These are phyloP conservation scores for Amyelois transitella DNA, from an alignment of 1,140 invertebrate genomes.

Conservation along the genomic window DNA sequence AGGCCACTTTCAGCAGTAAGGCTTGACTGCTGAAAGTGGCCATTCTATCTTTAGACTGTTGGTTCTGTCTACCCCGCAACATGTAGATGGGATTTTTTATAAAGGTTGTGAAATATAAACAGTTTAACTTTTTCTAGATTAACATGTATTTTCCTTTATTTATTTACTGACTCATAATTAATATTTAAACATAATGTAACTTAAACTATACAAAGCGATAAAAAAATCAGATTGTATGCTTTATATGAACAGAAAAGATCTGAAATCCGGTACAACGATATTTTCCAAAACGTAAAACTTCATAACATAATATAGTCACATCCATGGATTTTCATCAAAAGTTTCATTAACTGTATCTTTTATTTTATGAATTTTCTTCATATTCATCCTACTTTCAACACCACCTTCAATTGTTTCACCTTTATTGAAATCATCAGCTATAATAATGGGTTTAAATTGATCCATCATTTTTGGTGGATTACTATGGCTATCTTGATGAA, in stretches of 20 bases:
- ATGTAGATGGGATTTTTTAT: no score
- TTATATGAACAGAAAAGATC: slow-evolving; percentile 46
- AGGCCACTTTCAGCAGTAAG: no score
- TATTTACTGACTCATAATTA: no score
- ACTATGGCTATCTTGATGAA: slow-evolving; percentile 27
- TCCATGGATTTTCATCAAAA: slow-evolving; percentile 61
- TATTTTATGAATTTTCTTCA: slow-evolving; percentile 47
- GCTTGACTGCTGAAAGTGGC: no score
- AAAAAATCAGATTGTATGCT: no score
- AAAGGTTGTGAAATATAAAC: no score
- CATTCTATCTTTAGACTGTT: no score
- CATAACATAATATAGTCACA: slow-evolving; percentile 70
- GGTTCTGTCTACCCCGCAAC: no score
- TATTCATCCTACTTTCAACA: slow-evolving; percentile 44
- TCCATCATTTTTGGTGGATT: slow-evolving; percentile 23
- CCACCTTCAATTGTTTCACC: slow-evolving; percentile 47
- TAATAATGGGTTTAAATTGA: slow-evolving; percentile 39
- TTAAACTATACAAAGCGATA: no score
- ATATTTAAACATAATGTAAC: no score
- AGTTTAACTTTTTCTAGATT: no score
- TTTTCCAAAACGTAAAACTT: slow-evolving; percentile 61
- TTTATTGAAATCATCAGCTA: slow-evolving; percentile 54
- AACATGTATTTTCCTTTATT: no score
- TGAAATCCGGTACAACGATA: slow-evolving; percentile 52
- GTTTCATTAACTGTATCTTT: slow-evolving; percentile 48